Base-by-base conservation (phyloP, 2,113 vertebrate species). In the Urocynchramus pylzowi region DNA sequence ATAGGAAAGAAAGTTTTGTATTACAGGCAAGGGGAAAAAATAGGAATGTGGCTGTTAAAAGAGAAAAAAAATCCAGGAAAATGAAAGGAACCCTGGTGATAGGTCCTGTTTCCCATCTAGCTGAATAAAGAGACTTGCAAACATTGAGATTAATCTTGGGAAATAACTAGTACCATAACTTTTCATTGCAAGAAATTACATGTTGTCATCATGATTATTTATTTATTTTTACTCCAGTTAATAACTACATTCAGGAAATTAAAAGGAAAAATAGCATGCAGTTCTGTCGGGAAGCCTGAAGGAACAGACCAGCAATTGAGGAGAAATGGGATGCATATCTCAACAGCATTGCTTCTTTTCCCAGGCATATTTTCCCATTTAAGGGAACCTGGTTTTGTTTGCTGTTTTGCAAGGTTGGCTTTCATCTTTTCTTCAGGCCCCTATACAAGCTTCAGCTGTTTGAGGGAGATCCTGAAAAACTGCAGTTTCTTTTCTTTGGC, bases 1-100 rank as follows among this genome's bases (percentile, higher is more conserved):
- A 91, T 92, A 59, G 24, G 90, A 76, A 94, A 89, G 71, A 87
- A 97, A 56, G 53, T 81, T 96, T 95, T 95, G 69, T 95, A 77
- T 76, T 94, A 75, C 60, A 93, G 84, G 39, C 37, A 81, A 90
- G 69, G 79, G 22, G 23, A 71, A 90, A 95, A 82, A 94, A 86
- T 31, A 39, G 28, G 69, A 87, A 50, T 2, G 18, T 57, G 28
- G 91, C 56, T 23, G 10, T 86, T 84, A 30, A 71, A 79, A 63
- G n/a, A 82, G 39, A 35, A 53, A 50, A 84, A 85, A 95, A 49
- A 50, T 0, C 1, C 9, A 50, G 39, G 63, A 45, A 92, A 96
- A 93, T 77, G 47, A 96, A 96, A 97, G 67, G 18, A 61, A 52
- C 27, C 64, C 85, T 74, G 59, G 60, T 73, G 75, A 64, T 89